Evolutionary conservation across 2,888 invertebrate genomes (phyloP), one percentile per base, ranked within the genome.

Genomic region (Zaprionus bogoriensis): DNA sequence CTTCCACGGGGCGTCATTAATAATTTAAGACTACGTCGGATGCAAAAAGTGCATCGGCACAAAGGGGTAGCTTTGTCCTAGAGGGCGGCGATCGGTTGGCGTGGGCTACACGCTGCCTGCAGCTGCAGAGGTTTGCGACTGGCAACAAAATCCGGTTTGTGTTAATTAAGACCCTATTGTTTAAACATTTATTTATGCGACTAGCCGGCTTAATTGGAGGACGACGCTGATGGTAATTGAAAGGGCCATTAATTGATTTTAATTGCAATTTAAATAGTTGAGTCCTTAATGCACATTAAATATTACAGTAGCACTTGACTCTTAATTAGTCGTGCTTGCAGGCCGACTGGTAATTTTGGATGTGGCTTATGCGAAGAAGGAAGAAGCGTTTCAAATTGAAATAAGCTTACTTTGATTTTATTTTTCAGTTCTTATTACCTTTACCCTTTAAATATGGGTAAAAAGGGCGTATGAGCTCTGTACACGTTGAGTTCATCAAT

Each of bases 1-100:
- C 64, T 72, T 67, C 64, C 62, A 74, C 28, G 51, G 30, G 27
- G 36, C 36, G 70, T 55, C 54, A 69, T 78, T 76, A 65, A 76
- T 66, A 69, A 72, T 65, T 72, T 50, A 75, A 59, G 30, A 30
- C 22, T 47, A 53, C 14, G 61, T 47, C 46, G 50, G 54, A 50
- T 39, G 46, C 46, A 57, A 64, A 68, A 77, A 52, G 72, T 68
- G 61, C 61, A 67, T 57, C 53, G 32, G 36, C 27, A 20, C 30
- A 10, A 38, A 5, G 42, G 23, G 27, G 10, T 1, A n/a, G 3
- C 30, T 7, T 12, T 5, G 14, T 19, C 20, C 20, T 9, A 4
- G n/a, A n/a, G 12, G 12, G n/a, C 27, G 30, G 27, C 12, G n/a
- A 23, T 30, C 1, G 4, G 17, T 41, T 32, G 42, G 51, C 36